Evolutionary conservation across 2,113 vertebrate species (phyloP).

Genomic region (Halcyon senegalensis): DNA sequence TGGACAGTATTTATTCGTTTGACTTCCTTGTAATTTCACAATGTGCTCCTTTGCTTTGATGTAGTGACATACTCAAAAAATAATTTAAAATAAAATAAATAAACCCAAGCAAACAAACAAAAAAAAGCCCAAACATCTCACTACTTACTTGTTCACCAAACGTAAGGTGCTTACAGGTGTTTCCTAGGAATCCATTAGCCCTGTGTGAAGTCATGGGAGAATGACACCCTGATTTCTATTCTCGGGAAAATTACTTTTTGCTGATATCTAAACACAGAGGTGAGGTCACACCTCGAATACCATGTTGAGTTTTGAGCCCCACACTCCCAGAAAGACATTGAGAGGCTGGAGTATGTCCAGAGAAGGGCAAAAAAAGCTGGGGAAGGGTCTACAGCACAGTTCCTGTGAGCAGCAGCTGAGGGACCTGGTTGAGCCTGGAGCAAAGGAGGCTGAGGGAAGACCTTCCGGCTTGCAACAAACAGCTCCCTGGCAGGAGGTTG

Average conservation of each 20-base stretch:
- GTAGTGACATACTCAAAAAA: not conserved
- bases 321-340: too few relatives aligned
- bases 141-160: not conserved
- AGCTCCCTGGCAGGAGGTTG: too few relatives aligned
- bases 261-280: not conserved
- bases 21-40: not conserved
- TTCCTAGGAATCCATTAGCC: not conserved
- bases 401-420: too few relatives aligned
- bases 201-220: not conserved
- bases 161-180: not conserved
- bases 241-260: not conserved
- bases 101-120: not conserved
- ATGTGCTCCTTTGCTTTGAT: not conserved
- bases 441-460: too few relatives aligned
- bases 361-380: too few relatives aligned
- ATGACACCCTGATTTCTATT: not conserved
- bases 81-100: too few relatives aligned
- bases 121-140: not conserved
- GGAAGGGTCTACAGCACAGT: too few relatives aligned
- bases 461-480: too few relatives aligned
- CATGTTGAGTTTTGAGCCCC: too few relatives aligned
- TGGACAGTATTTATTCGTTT: not conserved
- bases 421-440: too few relatives aligned
- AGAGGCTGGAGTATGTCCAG: too few relatives aligned
- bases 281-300: not conserved